phyloP scores from a whole-genome alignment of 1,140 invertebrate species.

The Ladona fulva region DNA sequence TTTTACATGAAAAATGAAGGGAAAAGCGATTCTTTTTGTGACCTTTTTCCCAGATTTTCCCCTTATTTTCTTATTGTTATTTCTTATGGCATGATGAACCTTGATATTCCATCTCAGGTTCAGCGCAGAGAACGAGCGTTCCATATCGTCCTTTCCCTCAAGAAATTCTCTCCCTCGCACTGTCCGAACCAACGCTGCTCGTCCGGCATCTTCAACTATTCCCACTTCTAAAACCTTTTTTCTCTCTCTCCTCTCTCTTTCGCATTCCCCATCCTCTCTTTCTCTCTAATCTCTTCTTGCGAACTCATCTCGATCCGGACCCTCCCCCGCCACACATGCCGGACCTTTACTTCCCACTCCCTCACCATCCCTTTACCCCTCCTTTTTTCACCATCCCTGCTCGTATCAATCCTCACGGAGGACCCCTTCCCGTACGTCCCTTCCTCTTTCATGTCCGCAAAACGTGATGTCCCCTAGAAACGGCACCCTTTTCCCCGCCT shows the following conservation, averaged over 20 bases:
- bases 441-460: constrained; percentile 1
- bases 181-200: no score
- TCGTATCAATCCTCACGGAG: not conserved
- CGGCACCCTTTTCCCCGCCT: not conserved
- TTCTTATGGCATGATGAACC: no score
- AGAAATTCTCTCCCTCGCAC: no score
- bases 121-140: no score
- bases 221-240: not conserved
- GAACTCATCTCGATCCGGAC: not conserved
- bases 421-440: not conserved
- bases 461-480: not conserved
- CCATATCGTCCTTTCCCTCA: no score
- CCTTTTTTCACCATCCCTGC: not conserved
- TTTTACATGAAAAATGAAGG: no score
- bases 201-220: not conserved
- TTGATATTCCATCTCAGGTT: no score
- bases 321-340: not conserved
- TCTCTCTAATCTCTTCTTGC: not conserved
- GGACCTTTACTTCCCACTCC: not conserved
- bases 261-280: not conserved
- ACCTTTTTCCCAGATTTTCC: no score
- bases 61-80: no score
- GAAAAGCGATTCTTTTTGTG: no score
- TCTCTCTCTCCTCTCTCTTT: not conserved
- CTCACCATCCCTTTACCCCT: not conserved